Conservation (phyloP, 2,797 vertebrate genomes). For the Leptatherina wallacei region DNA sequence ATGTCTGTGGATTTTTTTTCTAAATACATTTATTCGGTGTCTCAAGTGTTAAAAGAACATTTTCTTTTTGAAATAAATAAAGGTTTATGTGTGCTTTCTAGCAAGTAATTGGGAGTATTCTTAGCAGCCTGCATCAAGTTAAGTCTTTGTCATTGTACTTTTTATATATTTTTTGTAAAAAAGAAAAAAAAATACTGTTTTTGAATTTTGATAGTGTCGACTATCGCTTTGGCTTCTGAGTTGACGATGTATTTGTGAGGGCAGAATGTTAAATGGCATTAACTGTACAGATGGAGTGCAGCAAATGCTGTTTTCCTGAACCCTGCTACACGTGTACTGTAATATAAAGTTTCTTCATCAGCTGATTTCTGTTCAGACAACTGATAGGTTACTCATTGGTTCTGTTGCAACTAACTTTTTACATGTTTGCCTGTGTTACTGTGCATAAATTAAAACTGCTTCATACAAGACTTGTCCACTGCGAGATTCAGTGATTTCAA, state of each 20-base stretch:
- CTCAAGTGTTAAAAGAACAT: constrained; percentile 70
- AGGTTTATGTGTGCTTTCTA: constrained; percentile 65
- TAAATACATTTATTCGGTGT: constrained; percentile 75
- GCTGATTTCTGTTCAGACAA: constrained; percentile 64
- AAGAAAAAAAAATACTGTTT: constrained; percentile 50
- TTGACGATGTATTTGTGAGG: constrained; percentile 65
- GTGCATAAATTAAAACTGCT: constrained; percentile 86
- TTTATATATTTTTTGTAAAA: constrained; percentile 82
- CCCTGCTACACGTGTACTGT: constrained; percentile 50
- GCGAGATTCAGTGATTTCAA: constrained; percentile 36
- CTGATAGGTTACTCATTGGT: constrained; percentile 72
- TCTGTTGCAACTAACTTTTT: constrained; percentile 84
- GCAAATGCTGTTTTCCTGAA: constrained; percentile 51
- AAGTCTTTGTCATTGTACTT: constrained; percentile 71
- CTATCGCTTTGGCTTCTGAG: constrained; percentile 69
- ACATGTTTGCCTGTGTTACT: constrained; percentile 85
- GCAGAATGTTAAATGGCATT: constrained; percentile 61
- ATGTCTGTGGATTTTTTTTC: constrained; percentile 78
- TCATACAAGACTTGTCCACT: constrained; percentile 74
- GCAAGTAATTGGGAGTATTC: constrained; percentile 56
- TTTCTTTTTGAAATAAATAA: constrained; percentile 60
- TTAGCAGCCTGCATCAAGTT: constrained; percentile 62
- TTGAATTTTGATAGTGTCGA: constrained; percentile 77
- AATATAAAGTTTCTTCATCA: constrained; percentile 59
- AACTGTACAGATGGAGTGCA: constrained; percentile 62